Conservation (phyloP, 2,797 vertebrate species). For the Sebastes steindachneri region DNA sequence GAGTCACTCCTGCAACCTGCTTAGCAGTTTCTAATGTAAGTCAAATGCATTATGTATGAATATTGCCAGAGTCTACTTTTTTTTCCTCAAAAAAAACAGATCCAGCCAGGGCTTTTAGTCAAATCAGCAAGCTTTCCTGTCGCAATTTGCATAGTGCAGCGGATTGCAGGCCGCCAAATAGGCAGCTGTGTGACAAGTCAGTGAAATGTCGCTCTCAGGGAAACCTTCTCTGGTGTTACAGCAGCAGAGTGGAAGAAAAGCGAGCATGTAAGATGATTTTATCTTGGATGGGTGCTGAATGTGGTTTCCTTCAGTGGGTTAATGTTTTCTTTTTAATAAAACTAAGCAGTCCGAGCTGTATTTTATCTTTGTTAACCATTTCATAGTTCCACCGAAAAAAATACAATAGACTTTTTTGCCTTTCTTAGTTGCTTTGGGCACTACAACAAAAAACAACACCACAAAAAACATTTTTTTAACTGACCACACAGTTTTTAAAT, state of each 20-base stretch:
- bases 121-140: slow-evolving; percentile 68
- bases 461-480: not conserved
- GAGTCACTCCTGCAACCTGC: slow-evolving; percentile 50
- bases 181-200: slow-evolving; percentile 49
- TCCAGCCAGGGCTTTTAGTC: slow-evolving; percentile 68
- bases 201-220: slow-evolving; percentile 7
- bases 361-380: not conserved
- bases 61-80: slow-evolving; percentile 48
- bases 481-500: not conserved
- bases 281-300: not conserved
- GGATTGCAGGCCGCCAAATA: slow-evolving; percentile 40
- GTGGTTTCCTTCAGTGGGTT: not conserved
- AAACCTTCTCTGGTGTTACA: not conserved
- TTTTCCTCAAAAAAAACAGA: slow-evolving; percentile 34
- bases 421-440: not conserved
- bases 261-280: not conserved
- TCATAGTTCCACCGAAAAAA: not conserved
- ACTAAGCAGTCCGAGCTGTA: not conserved
- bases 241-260: not conserved
- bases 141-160: slow-evolving; percentile 59
- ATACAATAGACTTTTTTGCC: not conserved
- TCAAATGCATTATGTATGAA: slow-evolving; percentile 75
- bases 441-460: not conserved
- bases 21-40: slow-evolving; percentile 72
- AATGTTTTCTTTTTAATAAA: not conserved